Base-by-base conservation (phyloP, 2,888 invertebrate genomes). In the Nezara viridula region DNA sequence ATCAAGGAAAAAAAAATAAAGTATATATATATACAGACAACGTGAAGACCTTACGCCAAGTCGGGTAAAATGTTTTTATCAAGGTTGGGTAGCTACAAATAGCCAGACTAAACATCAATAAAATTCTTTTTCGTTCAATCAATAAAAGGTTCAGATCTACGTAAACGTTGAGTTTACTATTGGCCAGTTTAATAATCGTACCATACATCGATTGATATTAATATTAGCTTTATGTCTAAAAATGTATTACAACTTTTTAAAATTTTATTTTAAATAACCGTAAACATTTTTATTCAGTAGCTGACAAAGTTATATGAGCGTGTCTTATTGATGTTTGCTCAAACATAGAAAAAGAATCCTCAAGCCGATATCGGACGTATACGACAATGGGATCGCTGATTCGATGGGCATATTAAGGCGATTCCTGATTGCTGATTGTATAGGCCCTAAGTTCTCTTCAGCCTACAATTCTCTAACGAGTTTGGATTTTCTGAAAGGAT, bases 31-130 rank as follows among this genome's bases (percentile, higher is more conserved):
- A n/a, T n/a, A n/a, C n/a, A n/a, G n/a, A n/a, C n/a, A 44, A 50
- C 16, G 19, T 50, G 24, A 55, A 55, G 24, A 55, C 55, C 24
- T 55, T n/a, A 55, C 19, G 7, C 7, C 1, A 55, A 24, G 55
- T 3, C 24, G 55, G 24, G 24, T 55, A 55, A 55, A 55, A 55
- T 0, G 6, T 32, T 73, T 5, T 73, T 19, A 10, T 37, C 77
- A 44, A 37, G 40, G 77, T 40, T 77, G 21, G 24, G 21, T 24
- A 40, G 21, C 21, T 77, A 40, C 3, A 21, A 40, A 40, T 77
- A 77, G 77, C 77, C 40, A 77, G 77, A 77, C 77, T 77, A 77
- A 77, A 77, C 40, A 77, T 21, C 19, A 77, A 24, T 77, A 40
- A 77, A 77, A 40, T 24, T 37, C 40, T 77, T 44, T 14, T 77